phyloP scores from a whole-genome alignment of 2,797 vertebrate species.

The Chiloscyllium punctatum region DNA sequence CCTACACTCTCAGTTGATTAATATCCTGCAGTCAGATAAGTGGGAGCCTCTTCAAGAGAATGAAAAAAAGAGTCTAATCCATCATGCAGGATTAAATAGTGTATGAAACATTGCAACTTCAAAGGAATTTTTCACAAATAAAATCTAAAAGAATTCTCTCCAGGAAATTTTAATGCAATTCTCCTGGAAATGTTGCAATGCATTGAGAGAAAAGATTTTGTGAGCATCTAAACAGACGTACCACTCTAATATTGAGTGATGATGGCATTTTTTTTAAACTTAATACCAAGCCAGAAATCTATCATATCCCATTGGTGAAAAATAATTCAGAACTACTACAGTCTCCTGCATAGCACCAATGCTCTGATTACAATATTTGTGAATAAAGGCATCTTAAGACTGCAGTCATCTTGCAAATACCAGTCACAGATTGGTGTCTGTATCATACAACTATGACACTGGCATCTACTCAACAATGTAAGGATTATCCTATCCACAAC shows the following conservation, averaged over 20 bases:
- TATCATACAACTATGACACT: too few relatives aligned
- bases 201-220: not conserved
- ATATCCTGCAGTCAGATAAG: slow-evolving; percentile 35
- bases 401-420: not conserved
- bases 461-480: not conserved
- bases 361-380: not conserved
- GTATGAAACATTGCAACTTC: slow-evolving; percentile 30
- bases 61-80: slow-evolving; percentile 34
- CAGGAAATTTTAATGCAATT: not conserved
- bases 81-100: slow-evolving; percentile 32
- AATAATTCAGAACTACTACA: slow-evolving; percentile 4
- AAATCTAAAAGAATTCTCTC: not conserved
- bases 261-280: not conserved
- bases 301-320: not conserved
- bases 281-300: not conserved
- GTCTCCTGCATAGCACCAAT: not conserved
- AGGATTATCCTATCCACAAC: not conserved
- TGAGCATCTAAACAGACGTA: not conserved
- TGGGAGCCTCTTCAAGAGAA: slow-evolving; percentile 16
- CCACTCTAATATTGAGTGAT: not conserved
- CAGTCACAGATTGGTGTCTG: not conserved
- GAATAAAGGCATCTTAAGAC: not conserved
- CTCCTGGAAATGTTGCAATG: not conserved
- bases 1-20: slow-evolving; percentile 13
- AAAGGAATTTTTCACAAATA: slow-evolving; percentile 22